Percentiles rank a stretch among this genome's conserved stretches.
Conservation (phyloP, 2,888 invertebrate genomes). For the Cephus pygmeus region DNA sequence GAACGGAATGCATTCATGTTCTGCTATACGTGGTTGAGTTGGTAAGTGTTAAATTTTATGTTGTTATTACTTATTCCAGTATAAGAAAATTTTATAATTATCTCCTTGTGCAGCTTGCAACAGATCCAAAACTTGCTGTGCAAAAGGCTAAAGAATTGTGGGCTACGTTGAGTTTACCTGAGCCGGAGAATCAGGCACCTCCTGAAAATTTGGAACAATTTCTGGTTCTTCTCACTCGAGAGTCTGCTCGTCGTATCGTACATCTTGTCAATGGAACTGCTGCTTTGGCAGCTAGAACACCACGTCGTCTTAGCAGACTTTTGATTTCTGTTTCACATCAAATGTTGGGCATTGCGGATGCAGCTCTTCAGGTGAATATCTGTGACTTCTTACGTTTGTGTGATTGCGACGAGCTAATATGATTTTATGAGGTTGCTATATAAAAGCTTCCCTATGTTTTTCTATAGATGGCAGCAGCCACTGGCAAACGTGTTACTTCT, state of each 20-base stretch:
- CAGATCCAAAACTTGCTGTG: conserved; percentile 80
- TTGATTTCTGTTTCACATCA: conserved; percentile 66
- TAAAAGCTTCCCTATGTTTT: conserved; percentile 18
- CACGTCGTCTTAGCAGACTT: conserved; percentile 59
- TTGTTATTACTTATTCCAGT: background rate
- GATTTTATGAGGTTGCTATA: conserved; percentile 4
- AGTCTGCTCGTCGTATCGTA: conserved; percentile 80
- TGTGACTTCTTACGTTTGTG: conserved; percentile 7
- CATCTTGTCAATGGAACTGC: conserved; percentile 82
- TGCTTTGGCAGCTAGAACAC: conserved; percentile 70
- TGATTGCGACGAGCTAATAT: conserved; percentile 12
- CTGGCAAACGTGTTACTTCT: conserved; percentile 42
- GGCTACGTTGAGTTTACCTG: conserved; percentile 77
- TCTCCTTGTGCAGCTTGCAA: conserved; percentile 72
- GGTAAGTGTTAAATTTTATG: conserved; percentile 67
- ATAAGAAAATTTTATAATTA: background rate
- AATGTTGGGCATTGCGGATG: conserved; percentile 72
- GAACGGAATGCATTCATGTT: conserved; percentile 79
- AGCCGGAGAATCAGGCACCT: conserved; percentile 87
- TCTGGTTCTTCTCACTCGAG: conserved; percentile 80
- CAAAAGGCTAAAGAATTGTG: conserved; percentile 81
- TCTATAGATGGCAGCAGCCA: conserved; percentile 49
- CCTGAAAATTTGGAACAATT: conserved; percentile 83
- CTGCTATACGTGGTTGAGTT: conserved; percentile 82
- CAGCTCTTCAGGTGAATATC: conserved; percentile 73